Conservation (phyloP, 2,888 invertebrate genomes). For the Drosophila maculinotata region DNA sequence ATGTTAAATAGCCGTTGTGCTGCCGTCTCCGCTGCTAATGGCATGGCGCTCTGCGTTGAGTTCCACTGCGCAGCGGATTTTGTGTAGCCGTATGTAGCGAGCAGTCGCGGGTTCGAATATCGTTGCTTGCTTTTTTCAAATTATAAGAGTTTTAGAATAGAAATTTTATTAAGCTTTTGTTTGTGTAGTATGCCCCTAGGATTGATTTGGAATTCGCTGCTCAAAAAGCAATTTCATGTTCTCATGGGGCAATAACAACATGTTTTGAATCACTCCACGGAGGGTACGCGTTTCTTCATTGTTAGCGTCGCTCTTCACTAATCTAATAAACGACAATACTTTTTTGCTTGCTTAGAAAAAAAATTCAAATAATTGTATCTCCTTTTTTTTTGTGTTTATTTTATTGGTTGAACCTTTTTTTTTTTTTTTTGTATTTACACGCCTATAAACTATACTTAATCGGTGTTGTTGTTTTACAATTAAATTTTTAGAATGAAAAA, state of each 20-base stretch:
- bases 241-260: constrained; percentile 72
- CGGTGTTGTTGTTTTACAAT: constrained; percentile 41
- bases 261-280: constrained; percentile 79
- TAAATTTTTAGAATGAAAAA: constrained; percentile 61
- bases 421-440: constrained; percentile 56
- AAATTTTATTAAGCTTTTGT: not conserved
- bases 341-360: too few species aligned
- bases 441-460: constrained; percentile 59
- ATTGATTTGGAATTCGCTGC: constrained; percentile 65
- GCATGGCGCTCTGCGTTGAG: constrained; percentile 36
- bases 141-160: too few species aligned
- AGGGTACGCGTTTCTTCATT: constrained; percentile 38
- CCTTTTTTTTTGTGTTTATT: constrained; percentile 14
- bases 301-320: constrained; percentile 45
- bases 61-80: not conserved
- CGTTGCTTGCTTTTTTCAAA: not conserved
- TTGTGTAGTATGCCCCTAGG: constrained; percentile 45
- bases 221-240: constrained; percentile 69
- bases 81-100: not conserved
- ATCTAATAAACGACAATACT: constrained; percentile 27
- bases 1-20: constrained; percentile 10
- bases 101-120: constrained; percentile 32
- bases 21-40: accelerated
- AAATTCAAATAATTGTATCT: too few species aligned
- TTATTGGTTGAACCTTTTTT: constrained; percentile 21